Percentiles rank a stretch among this genome's conserved stretches.
Conservation (phyloP, 2,888 invertebrate species). For the Acronicta leporina region DNA sequence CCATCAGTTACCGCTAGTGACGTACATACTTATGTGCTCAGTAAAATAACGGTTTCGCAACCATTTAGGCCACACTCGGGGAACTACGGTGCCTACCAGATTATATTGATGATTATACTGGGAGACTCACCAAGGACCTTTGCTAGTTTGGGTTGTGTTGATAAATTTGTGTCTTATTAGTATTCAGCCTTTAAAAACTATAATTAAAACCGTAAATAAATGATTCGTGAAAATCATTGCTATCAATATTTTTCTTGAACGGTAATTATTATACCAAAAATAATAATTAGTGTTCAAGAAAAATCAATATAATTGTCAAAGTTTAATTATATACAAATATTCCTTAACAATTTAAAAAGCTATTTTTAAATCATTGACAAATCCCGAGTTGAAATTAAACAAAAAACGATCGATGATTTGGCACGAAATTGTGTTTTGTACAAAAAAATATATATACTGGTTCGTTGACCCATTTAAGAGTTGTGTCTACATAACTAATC, state of each 20-base stretch:
- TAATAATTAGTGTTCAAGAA: neutral
- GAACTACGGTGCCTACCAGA: slow-evolving; percentile 26
- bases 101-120: no score
- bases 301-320: neutral
- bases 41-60: slow-evolving; percentile 52
- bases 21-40: slow-evolving; percentile 49
- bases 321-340: no score
- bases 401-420: slow-evolving; percentile 33
- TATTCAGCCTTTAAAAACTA: no score
- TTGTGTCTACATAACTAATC: slow-evolving; percentile 54
- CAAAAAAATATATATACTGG: slow-evolving; percentile 37
- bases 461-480: slow-evolving; percentile 58
- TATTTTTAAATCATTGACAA: slow-evolving; percentile 22
- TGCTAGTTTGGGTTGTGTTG: no score
- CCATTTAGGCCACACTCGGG: slow-evolving; percentile 28
- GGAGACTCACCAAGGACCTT: no score
- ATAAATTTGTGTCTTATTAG: no score
- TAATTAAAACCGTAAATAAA: no score
- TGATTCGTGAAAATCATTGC: no score
- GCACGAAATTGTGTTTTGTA: slow-evolving; percentile 45
- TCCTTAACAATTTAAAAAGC: no score
- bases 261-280: no score
- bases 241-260: no score
- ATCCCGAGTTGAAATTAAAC: slow-evolving; percentile 20
- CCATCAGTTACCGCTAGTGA: slow-evolving; percentile 53